phyloP scores from a whole-genome alignment of 2,888 invertebrate genomes.

The Clistopyga incitator region DNA sequence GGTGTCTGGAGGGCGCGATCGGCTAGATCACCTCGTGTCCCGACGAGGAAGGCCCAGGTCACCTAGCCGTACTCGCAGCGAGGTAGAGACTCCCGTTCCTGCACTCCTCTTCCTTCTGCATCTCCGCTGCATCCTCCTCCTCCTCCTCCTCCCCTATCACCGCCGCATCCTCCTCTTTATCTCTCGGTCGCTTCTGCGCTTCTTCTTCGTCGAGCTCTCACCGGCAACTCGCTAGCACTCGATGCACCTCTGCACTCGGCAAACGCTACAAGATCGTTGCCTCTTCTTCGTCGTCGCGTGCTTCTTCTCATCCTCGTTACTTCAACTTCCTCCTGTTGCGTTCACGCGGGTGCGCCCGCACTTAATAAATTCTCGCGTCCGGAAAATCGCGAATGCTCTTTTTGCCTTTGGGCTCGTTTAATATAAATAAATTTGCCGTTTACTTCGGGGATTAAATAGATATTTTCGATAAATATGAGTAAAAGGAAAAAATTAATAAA shows the following conservation, averaged over 20 bases:
- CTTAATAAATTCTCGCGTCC: constrained; percentile 47
- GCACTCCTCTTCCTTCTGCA: constrained; percentile 69
- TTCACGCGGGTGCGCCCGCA: constrained; percentile 43
- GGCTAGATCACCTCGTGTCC: constrained; percentile 78
- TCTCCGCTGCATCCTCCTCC: constrained; percentile 62
- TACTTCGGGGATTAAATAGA: too few species aligned
- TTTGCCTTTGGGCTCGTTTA: too few species aligned
- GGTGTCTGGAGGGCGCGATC: constrained; percentile 78
- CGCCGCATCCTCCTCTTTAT: constrained; percentile 13
- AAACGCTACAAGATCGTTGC: neutral
- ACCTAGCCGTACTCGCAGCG: constrained; percentile 73
- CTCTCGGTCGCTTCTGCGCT: too few species aligned
- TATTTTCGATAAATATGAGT: too few species aligned
- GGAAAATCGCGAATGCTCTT: too few species aligned
- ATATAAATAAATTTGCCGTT: too few species aligned
- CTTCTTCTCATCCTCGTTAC: constrained; percentile 62
- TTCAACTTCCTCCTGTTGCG: constrained; percentile 51
- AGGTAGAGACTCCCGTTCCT: constrained; percentile 56
- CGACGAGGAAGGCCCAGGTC: constrained; percentile 76
- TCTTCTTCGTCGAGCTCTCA: constrained; percentile 2
- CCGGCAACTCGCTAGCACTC: neutral
- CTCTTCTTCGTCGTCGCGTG: constrained; percentile 29
- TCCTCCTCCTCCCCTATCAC: neutral
- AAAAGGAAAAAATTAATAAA: too few species aligned
- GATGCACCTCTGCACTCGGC: neutral